These are phyloP conservation scores for Chloropsis hardwickii DNA, from an alignment of 2,113 vertebrate genomes.

Conservation along the genomic window DNA sequence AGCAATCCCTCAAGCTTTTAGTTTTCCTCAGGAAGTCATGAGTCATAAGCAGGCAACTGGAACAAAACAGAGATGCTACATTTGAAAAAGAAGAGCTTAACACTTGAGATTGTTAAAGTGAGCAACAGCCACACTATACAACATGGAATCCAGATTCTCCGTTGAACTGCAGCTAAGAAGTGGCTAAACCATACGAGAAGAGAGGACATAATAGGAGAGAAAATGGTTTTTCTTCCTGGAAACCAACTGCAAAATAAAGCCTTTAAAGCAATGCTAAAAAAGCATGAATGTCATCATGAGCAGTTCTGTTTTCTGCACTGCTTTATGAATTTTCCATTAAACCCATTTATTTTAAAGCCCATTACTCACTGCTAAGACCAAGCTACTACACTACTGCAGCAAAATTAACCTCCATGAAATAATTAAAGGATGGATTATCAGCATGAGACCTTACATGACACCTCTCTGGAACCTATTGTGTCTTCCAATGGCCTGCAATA, in stretches of 20 bases:
- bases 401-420: constrained; percentile 69
- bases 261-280: neutral
- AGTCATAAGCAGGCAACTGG: neutral
- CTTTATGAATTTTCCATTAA: constrained; percentile 51
- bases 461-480: constrained; percentile 59
- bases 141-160: neutral
- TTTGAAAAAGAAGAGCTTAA: neutral
- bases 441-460: constrained; percentile 55
- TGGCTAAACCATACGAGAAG: neutral
- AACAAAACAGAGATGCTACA: neutral
- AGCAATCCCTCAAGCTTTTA: neutral
- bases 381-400: neutral
- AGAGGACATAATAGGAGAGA: neutral
- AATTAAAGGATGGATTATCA: constrained; percentile 72
- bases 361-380: constrained; percentile 20
- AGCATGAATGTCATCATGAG: neutral
- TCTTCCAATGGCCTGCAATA: constrained; percentile 59
- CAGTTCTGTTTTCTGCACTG: neutral
- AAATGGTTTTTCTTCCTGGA: neutral
- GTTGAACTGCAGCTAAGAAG: neutral
- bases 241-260: neutral
- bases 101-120: neutral
- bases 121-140: neutral
- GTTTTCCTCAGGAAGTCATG: neutral
- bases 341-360: constrained; percentile 4